phyloP scores from a whole-genome alignment of 2,113 vertebrate species.

The Urocitellus parryii region DNA sequence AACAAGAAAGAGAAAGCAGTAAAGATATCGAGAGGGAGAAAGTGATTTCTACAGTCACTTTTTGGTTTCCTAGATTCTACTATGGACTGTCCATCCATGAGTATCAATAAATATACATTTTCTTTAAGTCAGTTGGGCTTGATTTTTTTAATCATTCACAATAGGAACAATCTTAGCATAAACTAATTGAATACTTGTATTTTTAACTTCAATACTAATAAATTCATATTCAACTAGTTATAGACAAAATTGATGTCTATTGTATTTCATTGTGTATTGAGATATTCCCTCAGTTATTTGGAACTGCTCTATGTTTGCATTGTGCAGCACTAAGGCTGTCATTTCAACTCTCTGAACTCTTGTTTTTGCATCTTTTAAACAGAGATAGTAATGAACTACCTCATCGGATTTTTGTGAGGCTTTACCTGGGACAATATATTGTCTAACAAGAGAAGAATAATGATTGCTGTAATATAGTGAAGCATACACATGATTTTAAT shows the following conservation, averaged over 20 bases:
- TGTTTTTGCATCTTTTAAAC: neutral
- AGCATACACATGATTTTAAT: neutral
- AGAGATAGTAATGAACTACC: neutral
- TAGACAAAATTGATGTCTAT: neutral
- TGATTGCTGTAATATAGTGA: neutral
- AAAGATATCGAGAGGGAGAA: neutral
- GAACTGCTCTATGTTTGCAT: neutral
- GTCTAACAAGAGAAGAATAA: neutral
- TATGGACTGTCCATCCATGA: neutral
- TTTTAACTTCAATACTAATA: neutral
- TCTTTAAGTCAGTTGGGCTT: neutral
- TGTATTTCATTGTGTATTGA: neutral
- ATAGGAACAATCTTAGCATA: neutral
- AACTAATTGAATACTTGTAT: neutral
- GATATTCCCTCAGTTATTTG: neutral
- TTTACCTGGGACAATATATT: neutral
- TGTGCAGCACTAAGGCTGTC: neutral
- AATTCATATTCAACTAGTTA: constrained; percentile 7
- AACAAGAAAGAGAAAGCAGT: neutral
- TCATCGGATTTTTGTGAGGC: neutral
- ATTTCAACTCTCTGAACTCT: neutral
- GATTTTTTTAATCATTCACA: neutral
- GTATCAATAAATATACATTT: neutral
- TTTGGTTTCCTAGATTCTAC: neutral
- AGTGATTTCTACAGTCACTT: neutral